phyloP scores from a whole-genome alignment of 2,797 vertebrate species.

The Crocodylus rhombifer region DNA sequence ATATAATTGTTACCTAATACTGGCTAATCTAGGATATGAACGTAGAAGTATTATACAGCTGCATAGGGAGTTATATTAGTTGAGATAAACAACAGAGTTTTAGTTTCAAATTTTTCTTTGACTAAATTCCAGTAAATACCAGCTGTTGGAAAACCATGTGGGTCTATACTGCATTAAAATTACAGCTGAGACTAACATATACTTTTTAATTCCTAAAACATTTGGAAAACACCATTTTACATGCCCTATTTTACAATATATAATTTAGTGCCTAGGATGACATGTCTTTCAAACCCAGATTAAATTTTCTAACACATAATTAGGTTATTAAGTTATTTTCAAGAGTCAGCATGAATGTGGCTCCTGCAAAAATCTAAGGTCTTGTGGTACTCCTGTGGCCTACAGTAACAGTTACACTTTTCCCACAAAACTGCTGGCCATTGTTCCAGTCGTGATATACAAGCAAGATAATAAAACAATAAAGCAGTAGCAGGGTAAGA shows the following conservation, averaged over 20 bases:
- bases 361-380: background rate
- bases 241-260: background rate
- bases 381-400: background rate
- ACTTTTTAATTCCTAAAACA: background rate
- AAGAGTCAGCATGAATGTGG: background rate
- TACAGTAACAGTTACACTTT: background rate
- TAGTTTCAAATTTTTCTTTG: background rate
- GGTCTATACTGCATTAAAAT: background rate
- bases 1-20: background rate
- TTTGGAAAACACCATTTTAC: background rate
- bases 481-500: background rate
- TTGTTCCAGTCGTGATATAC: rapidly evolving
- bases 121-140: background rate
- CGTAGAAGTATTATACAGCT: background rate
- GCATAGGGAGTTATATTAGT: background rate
- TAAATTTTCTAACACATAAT: background rate
- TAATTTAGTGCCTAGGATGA: background rate
- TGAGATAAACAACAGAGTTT: background rate
- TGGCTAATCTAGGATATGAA: background rate
- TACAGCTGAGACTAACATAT: rapidly evolving
- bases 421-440: background rate
- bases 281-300: background rate
- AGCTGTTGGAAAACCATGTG: background rate
- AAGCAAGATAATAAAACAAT: background rate
- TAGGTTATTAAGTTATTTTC: background rate